Conservation (phyloP, 2,888 invertebrate species). For the Opisthograptis luteolata region DNA sequence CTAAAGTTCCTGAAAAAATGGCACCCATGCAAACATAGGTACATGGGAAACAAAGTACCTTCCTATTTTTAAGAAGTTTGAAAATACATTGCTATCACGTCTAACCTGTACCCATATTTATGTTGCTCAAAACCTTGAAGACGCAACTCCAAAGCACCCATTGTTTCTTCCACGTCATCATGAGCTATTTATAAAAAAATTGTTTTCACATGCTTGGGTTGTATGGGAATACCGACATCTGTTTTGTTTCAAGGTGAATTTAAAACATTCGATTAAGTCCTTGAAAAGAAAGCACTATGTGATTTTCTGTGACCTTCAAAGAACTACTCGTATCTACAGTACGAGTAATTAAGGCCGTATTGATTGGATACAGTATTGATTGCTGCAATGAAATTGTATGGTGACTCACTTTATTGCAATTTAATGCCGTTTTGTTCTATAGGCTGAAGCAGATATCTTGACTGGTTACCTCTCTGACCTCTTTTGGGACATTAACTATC, state of each 20-base stretch:
- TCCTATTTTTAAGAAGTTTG: too few species aligned
- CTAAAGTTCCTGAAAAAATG: too few species aligned
- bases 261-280: not conserved
- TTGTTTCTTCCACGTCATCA: constrained; percentile 22
- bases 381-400: not conserved
- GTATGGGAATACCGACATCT: constrained; percentile 33
- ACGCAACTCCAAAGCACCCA: constrained; percentile 5
- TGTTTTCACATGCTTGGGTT: constrained; percentile 29
- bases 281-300: constrained; percentile 11
- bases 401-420: not conserved
- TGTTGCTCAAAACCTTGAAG: too few species aligned
- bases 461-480: not conserved
- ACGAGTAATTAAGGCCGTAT: not conserved
- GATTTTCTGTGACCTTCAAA: not conserved
- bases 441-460: not conserved
- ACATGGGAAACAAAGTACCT: too few species aligned
- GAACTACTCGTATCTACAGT: not conserved
- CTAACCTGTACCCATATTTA: too few species aligned
- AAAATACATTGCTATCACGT: too few species aligned
- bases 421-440: not conserved
- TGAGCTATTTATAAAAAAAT: constrained; percentile 29
- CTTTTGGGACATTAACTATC: too few species aligned
- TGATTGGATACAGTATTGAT: not conserved
- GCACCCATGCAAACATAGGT: too few species aligned
- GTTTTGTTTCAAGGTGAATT: constrained; percentile 24